Percentiles rank a stretch among this genome's conserved stretches.
These are phyloP conservation scores for Dinomys branickii DNA, from an alignment of 2,113 vertebrate genomes.

Conservation along the genomic window DNA sequence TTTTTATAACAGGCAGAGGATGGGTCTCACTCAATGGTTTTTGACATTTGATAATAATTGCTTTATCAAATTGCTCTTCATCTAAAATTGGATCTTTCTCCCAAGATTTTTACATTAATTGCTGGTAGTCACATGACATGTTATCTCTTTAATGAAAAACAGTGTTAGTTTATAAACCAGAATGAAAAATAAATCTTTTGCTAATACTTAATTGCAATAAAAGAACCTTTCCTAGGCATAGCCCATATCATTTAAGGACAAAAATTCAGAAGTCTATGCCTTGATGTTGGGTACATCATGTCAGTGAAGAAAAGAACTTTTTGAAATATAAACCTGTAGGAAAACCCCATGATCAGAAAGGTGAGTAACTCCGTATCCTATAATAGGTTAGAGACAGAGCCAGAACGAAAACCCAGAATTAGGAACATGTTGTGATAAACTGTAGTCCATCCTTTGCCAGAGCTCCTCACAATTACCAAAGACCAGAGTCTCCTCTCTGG, in stretches of 20 bases:
- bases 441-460: not conserved
- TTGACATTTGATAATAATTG: constrained; percentile 65
- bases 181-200: not conserved
- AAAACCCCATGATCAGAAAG: not conserved
- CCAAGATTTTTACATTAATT: constrained; percentile 53
- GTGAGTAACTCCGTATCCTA: not conserved
- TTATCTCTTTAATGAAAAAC: constrained; percentile 36
- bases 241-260: not conserved
- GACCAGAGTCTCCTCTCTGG: not conserved
- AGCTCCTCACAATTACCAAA: not conserved
- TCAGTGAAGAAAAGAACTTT: not conserved
- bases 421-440: no score
- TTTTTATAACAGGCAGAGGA: constrained; percentile 49
- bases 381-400: not conserved
- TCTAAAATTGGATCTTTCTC: constrained; percentile 40
- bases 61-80: constrained; percentile 60
- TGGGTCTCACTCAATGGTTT: constrained; percentile 35
- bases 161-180: not conserved
- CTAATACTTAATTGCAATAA: not conserved
- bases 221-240: not conserved
- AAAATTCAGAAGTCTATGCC: not conserved
- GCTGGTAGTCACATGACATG: not conserved
- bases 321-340: not conserved
- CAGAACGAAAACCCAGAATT: not conserved
- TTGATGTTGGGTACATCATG: not conserved